Evolutionary conservation across 53 echinoderm and acorn worm genomes (phyloP).

Genomic region (Apostichopus leukothele): DNA sequence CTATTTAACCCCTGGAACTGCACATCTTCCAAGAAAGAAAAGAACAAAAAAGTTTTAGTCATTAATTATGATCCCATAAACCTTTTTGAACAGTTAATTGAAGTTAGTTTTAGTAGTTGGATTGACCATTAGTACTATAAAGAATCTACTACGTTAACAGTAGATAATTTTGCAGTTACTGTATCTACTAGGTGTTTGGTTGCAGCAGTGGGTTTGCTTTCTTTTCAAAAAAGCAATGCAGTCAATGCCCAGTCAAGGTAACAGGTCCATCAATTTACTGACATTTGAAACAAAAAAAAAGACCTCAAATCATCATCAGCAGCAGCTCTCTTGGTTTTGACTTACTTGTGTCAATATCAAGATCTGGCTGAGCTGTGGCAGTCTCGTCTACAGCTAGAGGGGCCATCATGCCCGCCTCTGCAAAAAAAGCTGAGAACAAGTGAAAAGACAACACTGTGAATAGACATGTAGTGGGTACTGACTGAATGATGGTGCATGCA

Average conservation of each 20-base stretch:
- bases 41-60: not conserved
- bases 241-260: too few species aligned
- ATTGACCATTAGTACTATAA: not conserved
- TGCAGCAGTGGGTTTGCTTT: too few species aligned
- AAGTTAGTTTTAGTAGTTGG: not conserved
- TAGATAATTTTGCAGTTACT: not conserved
- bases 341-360: slow-evolving; percentile 70
- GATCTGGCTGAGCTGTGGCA: slow-evolving; percentile 61
- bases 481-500: not conserved
- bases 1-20: not conserved
- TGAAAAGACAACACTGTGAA: slow-evolving; percentile 30
- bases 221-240: too few species aligned
- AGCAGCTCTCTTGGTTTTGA: slow-evolving; percentile 19
- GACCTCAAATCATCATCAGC: not conserved
- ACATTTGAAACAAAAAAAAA: too few species aligned
- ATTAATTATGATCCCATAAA: too few species aligned
- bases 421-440: slow-evolving; percentile 50
- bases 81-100: too few species aligned
- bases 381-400: slow-evolving; percentile 67
- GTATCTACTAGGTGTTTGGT: too few species aligned
- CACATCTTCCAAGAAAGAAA: not conserved
- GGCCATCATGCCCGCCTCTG: slow-evolving; percentile 55
- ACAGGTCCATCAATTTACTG: not conserved
- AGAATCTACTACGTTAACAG: not conserved
- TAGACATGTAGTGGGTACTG: not conserved